Base-by-base conservation (phyloP, 2,888 invertebrate species). In the Clostera curtula region DNA sequence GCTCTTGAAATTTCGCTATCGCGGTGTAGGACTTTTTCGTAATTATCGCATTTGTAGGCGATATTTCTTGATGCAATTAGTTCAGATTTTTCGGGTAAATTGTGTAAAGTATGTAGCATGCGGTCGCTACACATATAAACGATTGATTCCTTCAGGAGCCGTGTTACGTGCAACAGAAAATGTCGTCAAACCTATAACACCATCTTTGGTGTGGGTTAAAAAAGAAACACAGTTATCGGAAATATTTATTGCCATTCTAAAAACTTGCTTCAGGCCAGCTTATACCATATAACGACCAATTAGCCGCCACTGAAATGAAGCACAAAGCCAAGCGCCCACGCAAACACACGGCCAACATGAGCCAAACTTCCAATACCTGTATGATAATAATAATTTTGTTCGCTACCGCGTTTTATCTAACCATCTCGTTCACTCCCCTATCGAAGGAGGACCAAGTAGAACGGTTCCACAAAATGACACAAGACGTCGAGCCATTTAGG, bases 401-500 rank as follows among this genome's bases (percentile, higher is more conserved):
- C 14, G 19, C 47, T 0, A 53, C 58, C 0, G 42, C 52, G 1
- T 55, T 63, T 23, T 61, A 62, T 32, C 29, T 65, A 0, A 57
- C 62, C 0, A 27, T 64, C 12, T 63, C 75, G 1, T 79, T 74
- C 31, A 56, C 57, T 20, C 76, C 80, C 0, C 26, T 71, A 2
- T 49, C 69, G 0, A 83, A 80, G 42, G 67, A 79, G 16, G 71
- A 82, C 10, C 83, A 83, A 2, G 50, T 77, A 0, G 43, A 64
- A 2, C 52, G 44, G 15, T 60, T 60, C 9, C 54, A 68, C 7
- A 72, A 70, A 40, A 56, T 80, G 53, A 60, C 55, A 16, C 50
- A 64, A 1, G 58, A 68, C 22, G 68, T 77, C 0, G 82, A 82
- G 35, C 83, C 83, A 0, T 80, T 82, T 12, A 51, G 80, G n/a